Evolutionary conservation across 1,140 invertebrate genomes (phyloP), one percentile per base, ranked within the genome.

Genomic region (Babylonia areolata): DNA sequence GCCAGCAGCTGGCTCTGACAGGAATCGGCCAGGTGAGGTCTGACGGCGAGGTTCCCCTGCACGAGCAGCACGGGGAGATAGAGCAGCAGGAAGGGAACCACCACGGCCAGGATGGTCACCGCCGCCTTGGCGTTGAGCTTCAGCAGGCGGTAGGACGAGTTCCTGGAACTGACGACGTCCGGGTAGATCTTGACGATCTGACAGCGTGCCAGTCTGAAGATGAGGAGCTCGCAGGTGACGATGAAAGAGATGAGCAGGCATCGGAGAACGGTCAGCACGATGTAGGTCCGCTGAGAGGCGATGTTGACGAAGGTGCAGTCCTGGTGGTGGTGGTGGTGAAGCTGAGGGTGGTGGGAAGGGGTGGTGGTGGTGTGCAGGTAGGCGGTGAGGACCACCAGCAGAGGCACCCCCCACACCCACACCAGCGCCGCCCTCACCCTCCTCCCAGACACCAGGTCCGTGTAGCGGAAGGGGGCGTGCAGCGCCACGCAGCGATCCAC

Each of bases 111-210:
- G 20, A 42, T 81, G 31, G 80, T 81, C 28, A 81, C 51, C 23
- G 80, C 80, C 46, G 80, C 80, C 28, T 58, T 51, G 42, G 54
- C 80, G 80, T 81, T 81, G 46, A 81, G 33, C 20, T 42, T 40
- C 46, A 81, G 11, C 40, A 33, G 58, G 46, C 80, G 80, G 31
- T 20, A 35, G 46, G 46, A 51, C 1, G 78, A 80, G n/a, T 37
- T 58, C 28, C 46, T 40, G 39, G 80, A 81, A 33, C 46, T 81
- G 80, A 81, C 17, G 46, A 81, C 42, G 31, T 31, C 51, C 46
- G 80, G 80, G 80, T 58, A 81, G 80, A 81, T 81, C 46, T 81
- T 81, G 46, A 35, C 58, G 80, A 81, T 81, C 42, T 81, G 80
- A 42, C 80, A 58, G 46, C 54, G 80, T 46, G 80, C 80, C 80